Base-by-base conservation (phyloP, 2,888 invertebrate genomes). In the Ethmia dodecea region DNA sequence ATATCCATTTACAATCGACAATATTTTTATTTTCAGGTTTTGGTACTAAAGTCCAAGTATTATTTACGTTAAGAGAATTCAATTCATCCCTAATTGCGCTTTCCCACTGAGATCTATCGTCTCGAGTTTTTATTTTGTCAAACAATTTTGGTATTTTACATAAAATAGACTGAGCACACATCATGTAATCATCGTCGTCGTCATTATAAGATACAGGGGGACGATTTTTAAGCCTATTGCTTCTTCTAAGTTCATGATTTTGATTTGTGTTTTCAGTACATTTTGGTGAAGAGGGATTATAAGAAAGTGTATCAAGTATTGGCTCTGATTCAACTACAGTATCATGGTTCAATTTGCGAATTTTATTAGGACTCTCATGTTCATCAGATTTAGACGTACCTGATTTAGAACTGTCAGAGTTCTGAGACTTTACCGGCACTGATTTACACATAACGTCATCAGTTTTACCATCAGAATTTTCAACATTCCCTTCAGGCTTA, bases 181-280 rank as follows among this genome's bases (percentile, higher is more conserved):
- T 31, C 22, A 43, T 27, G 36, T 30, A 33, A 33, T 32, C 42
- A 28, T 38, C 14, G 8, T 40, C 35, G 10, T 2, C 29, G 35
- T 45, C 37, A 12, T 39, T 32, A 37, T 41, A 45, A n/a, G 29
- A 38, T 10, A 37, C 86, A 38, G 89, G 33, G 13, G 31, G 20
- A 22, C 15, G 20, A 34, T 18, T 13, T 40, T 40, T 44, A 5
- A 43, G 11, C 31, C 48, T 40, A 33, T 33, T 40, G 41, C 48
- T 43, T 28, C 40, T 41, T 9, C 41, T 36, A n/a, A 31, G 14
- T 28, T 34, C 32, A 18, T 10, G 12, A 35, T 5, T 31, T 34
- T 10, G 12, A 35, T 5, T 31, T 34, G 25, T 30, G 28, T 34
- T 32, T 34, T 26, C 12, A 5, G 6, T 18, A 18, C 6, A 18